Base-by-base conservation (phyloP, 2,888 invertebrate genomes). In the Rhagonycha lutea region DNA sequence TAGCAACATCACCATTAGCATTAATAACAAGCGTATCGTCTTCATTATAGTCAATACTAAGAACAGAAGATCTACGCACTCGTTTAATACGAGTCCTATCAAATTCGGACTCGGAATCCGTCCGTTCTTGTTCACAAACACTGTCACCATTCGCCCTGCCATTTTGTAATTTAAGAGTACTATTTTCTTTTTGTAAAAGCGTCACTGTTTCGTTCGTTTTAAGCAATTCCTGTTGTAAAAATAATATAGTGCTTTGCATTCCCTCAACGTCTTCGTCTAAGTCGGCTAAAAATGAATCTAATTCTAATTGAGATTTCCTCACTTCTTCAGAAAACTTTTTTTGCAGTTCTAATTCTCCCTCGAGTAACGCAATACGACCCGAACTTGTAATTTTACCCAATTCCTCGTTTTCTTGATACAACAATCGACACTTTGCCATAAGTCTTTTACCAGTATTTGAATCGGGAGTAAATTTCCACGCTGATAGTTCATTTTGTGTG, bases 391-490 rank as follows among this genome's bases (percentile, higher is more conserved):
- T 95, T 85, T 97, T 95, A 11, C 98, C 98, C 18, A 99, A 90
- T 85, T 99, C 98, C 88, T 98, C 98, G 88, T 99, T 99, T 88
- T 99, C 98, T 88, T 98, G 97, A 86, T 98, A 96, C 68, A 99
- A 89, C 81, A 97, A 89, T 78, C 98, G 92, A 87, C 98, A 99
- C 87, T 98, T 98, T 10, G 98, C 98, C 98, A 99, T 98, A 81
- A 99, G 90, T 81, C 98, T 93, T 89, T 98, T 99, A 80, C 99
- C 99, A 68, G 98, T 98, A 89, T 98, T 98, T 79, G 98, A 98
- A 88, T 99, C 99, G n/a, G 98, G 98, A 12, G 98, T 98, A 88
- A 99, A 99, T 89, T 99, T 99, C 98, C 98, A 99, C 3, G 99
- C 98, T 73, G 96, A 95, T 67, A 99, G 90, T 90, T 99, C 99